Base-by-base conservation (phyloP, 2,888 invertebrate genomes). In the Heteromyza rotundicornis region DNA sequence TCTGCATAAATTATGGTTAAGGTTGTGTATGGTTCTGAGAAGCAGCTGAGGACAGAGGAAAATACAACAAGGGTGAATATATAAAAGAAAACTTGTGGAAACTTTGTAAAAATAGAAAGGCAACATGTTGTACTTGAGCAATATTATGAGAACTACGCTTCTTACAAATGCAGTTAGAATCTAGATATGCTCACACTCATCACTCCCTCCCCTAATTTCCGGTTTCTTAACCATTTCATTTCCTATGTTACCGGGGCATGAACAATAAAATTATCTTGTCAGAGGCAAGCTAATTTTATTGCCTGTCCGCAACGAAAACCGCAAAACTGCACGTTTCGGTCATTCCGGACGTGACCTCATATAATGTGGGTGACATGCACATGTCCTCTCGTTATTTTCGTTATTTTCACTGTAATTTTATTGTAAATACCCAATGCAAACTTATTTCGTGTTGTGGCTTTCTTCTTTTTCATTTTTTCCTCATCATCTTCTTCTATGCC, bases 281-380 rank as follows among this genome's bases (percentile, higher is more conserved):
- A 32, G 32, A 32, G 32, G 32, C 32, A 12, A 32, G 32, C 32
- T 32, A 32, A 32, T 32, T 32, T 32, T 32, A 32, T 32, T 32
- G 32, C 32, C 32, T 32, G 32, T 32, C 32, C 12, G 32, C 32
- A 12, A 12, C 32, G 12, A 12, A 32, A 32, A 12, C 32, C 32
- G 32, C 32, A 32, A 69, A 70, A 75, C 64, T 76, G 70, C 74
- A 74, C 74, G 74, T 74, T 67, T 60, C 66, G 76, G 75, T 71
- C 75, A 75, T 74, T 76, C 64, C 35, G 73, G 65, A 74, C 74
- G 74, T 74, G 74, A 74, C 75, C 76, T 68, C 75, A 17, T 47
- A 57, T 49, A 49, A 57, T 57, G 20, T 44, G 49, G 47, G 49
- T 47, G 63, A 68, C 65, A 32, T 32, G 32, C 32, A 32, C 32